Evolutionary conservation across 2,113 vertebrate species (phyloP), one percentile per base, ranked within the genome.

Genomic region (Sylvietta virens): DNA sequence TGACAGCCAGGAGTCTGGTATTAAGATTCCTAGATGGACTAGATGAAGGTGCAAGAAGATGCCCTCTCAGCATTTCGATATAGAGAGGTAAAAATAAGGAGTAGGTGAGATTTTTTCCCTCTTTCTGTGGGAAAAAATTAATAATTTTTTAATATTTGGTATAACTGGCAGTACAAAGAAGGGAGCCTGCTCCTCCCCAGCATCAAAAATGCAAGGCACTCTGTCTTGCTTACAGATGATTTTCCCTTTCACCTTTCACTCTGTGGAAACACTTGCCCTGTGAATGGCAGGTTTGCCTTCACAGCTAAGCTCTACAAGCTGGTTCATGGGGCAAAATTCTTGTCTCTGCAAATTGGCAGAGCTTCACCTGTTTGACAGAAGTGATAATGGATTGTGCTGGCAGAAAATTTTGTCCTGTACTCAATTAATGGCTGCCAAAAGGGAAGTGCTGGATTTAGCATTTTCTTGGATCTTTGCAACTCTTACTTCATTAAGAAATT

Each of bases 401-500:
- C 33, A 77, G 69, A 71, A 90, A 84, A 93, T 64, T 31, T 71
- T 44, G 37, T 85, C 42, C 47, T 37, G 18, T 51, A 42, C 28
- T 85, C 61, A 45, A 3, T 74, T 73, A 72, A 77, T 11, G 16
- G 11, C 44, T 94, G 82, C 21, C 35, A 76, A 82, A 92, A 62
- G 30, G 21, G n/a, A 93, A 76, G 24, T 79, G 69, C 73, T 96
- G 54, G 62, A 64, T 93, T 65, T 2, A 16, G 35, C 77, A 9
- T 85, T 85, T 85, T 81, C 69, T 45, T 40, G 48, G 15, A 15
- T 76, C 67, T 60, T 74, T 39, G 67, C 80, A 88, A 56, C 19
- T 22, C 47, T 54, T 87, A 27, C 13, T 88, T 93, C 91, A 96
- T 94, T 88, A 91, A 81, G 74, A 90, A 88, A 95, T 48, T 30